phyloP scores from a whole-genome alignment of 2,888 invertebrate species.

The Falcaria lacertinaria region DNA sequence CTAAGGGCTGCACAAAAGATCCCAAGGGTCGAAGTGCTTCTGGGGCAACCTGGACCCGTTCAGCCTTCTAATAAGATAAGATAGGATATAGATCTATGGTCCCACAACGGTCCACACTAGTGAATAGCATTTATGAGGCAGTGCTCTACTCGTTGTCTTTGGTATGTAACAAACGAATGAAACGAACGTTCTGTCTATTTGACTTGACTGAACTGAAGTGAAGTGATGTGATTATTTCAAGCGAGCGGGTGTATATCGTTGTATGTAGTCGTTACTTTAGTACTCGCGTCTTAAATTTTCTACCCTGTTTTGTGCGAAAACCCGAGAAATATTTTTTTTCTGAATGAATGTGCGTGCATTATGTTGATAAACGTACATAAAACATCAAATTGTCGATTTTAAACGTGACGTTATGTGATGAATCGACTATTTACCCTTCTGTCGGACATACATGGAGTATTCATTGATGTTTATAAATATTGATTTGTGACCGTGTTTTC shows the following conservation, averaged over 20 bases:
- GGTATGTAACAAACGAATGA: too few relatives aligned
- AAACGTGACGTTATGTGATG: conserved; percentile 29
- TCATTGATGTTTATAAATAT: conserved; percentile 77
- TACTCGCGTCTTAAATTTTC: conserved; percentile 29
- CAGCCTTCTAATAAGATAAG: too few relatives aligned
- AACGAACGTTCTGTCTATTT: too few relatives aligned
- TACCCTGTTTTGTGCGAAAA: conserved; percentile 61
- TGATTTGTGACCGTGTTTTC: conserved; percentile 66
- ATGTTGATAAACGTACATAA: conserved; percentile 4
- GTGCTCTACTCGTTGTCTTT: too few relatives aligned
- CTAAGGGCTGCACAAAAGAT: too few relatives aligned
- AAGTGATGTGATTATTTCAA: too few relatives aligned
- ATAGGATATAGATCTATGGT: too few relatives aligned
- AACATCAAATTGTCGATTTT: conserved; percentile 15
- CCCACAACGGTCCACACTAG: too few relatives aligned
- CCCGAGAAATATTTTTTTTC: conserved; percentile 31
- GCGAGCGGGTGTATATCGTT: conserved; percentile 43
- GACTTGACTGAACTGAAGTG: too few relatives aligned
- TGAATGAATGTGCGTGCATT: conserved; percentile 39
- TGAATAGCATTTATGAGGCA: too few relatives aligned
- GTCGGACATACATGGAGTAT: conserved; percentile 51
- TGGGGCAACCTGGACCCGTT: too few relatives aligned
- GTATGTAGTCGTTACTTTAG: conserved; percentile 23
- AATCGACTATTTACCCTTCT: conserved; percentile 29
- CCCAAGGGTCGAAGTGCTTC: too few relatives aligned